Percentiles rank a stretch among this genome's conserved stretches.
Evolutionary conservation across 2,888 invertebrate species (phyloP).

Genomic region (Dione juno): DNA sequence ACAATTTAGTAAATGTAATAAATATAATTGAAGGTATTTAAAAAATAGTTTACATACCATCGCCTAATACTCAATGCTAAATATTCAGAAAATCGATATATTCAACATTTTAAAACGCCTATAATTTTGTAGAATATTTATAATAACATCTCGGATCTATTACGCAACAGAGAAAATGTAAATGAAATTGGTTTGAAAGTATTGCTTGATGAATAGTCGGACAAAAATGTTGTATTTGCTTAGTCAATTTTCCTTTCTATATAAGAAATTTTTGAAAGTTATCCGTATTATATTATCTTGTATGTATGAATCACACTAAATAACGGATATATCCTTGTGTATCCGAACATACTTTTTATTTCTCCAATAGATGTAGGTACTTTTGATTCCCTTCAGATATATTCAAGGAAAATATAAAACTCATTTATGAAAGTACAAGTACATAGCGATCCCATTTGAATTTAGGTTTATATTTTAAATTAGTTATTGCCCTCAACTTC

Average conservation of each 20-base stretch:
- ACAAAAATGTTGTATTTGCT: slow-evolving; percentile 26
- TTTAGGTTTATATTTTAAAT: too few species aligned
- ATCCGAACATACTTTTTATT: neutral
- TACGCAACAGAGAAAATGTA: slow-evolving; percentile 38
- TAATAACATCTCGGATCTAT: slow-evolving; percentile 1
- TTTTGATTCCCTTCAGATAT: neutral
- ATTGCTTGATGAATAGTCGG: slow-evolving; percentile 23
- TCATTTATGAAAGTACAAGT: neutral
- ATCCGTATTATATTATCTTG: neutral
- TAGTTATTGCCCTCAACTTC: too few species aligned
- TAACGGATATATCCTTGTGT: neutral
- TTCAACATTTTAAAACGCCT: too few species aligned
- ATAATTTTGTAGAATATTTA: neutral
- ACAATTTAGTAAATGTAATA: too few species aligned
- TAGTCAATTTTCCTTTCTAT: slow-evolving; percentile 18
- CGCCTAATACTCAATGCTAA: neutral
- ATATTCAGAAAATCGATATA: neutral
- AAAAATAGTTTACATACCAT: too few species aligned
- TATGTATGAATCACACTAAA: neutral
- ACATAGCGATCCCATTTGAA: neutral
- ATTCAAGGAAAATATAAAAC: neutral
- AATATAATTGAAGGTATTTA: too few species aligned
- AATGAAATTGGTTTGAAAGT: slow-evolving; percentile 35
- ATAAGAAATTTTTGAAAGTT: slow-evolving; percentile 13
- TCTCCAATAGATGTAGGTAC: too few species aligned